A percentile compares a stretch with the other conserved stretches of the same genome.
phyloP scores from a whole-genome alignment of 2,888 invertebrate genomes.

The Smittia aterrima region DNA sequence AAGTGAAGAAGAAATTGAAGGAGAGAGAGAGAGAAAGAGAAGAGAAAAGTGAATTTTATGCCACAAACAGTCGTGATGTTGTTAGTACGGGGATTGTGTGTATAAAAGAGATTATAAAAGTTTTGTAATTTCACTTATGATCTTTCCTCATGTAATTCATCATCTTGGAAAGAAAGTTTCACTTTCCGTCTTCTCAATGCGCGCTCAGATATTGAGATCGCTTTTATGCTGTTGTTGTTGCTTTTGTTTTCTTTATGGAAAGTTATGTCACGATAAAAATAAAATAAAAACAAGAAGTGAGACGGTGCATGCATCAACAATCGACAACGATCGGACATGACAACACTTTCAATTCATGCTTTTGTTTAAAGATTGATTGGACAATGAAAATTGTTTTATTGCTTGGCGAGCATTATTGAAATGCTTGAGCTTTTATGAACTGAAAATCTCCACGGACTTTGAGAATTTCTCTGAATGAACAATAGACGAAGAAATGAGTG shows the following conservation, averaged over 20 bases:
- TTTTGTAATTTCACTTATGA: conserved; percentile 39
- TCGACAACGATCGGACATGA: not conserved
- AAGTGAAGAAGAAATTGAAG: not conserved
- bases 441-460: not conserved
- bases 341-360: not conserved
- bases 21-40: conserved; percentile 22
- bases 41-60: conserved; percentile 35
- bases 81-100: conserved; percentile 27
- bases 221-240: conserved; percentile 18
- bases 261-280: conserved; percentile 22
- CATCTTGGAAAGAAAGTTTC: conserved; percentile 25
- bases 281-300: not conserved
- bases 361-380: not conserved
- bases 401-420: not conserved
- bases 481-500: not conserved
- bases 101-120: conserved; percentile 9
- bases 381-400: conserved; percentile 4
- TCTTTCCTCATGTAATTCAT: conserved; percentile 33
- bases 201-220: conserved; percentile 17
- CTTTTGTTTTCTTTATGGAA: not conserved
- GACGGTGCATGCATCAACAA: not conserved
- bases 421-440: not conserved
- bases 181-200: conserved; percentile 9
- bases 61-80: conserved; percentile 8
- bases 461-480: not conserved